Conservation (phyloP, 2,888 invertebrate species). For the Cheilosia scutellata region DNA sequence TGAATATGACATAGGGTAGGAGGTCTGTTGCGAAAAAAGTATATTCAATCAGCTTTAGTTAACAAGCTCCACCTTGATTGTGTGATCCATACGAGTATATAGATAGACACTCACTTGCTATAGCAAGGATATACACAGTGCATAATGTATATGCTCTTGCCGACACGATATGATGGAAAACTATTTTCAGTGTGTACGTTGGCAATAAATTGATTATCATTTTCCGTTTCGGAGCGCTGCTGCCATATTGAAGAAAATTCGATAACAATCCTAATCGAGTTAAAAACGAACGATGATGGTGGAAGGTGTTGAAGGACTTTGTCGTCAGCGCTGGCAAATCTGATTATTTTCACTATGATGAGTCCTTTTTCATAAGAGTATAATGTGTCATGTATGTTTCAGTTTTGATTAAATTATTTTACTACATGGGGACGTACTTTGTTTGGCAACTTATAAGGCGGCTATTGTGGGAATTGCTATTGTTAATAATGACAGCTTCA, state of each 20-base stretch:
- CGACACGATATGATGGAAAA: slow-evolving; percentile 17
- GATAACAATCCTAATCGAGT: slow-evolving; percentile 69
- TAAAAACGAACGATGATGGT: slow-evolving; percentile 44
- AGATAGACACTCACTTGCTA: not conserved
- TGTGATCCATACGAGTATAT: slow-evolving; percentile 4
- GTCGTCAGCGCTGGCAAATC: slow-evolving; percentile 14
- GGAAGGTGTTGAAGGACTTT: slow-evolving; percentile 50
- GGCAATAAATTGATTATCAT: slow-evolving; percentile 67
- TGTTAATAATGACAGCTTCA: too few species aligned
- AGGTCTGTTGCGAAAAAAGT: not conserved
- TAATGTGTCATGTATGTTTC: not conserved
- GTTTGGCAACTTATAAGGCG: not conserved
- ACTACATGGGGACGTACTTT: not conserved
- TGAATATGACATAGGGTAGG: slow-evolving; percentile 1
- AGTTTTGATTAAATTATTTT: slow-evolving; percentile 3
- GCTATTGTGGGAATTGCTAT: too few species aligned
- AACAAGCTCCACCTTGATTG: slow-evolving; percentile 59
- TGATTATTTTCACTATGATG: slow-evolving; percentile 52
- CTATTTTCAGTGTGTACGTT: slow-evolving; percentile 29
- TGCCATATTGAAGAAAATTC: slow-evolving; percentile 46
- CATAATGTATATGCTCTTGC: slow-evolving; percentile 6
- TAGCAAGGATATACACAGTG: not conserved
- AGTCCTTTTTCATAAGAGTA: not conserved
- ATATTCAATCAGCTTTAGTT: slow-evolving; percentile 54
- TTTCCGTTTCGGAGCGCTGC: slow-evolving; percentile 51